Conservation (phyloP, 1,140 invertebrate species). For the Psilanteris sp. region DNA sequence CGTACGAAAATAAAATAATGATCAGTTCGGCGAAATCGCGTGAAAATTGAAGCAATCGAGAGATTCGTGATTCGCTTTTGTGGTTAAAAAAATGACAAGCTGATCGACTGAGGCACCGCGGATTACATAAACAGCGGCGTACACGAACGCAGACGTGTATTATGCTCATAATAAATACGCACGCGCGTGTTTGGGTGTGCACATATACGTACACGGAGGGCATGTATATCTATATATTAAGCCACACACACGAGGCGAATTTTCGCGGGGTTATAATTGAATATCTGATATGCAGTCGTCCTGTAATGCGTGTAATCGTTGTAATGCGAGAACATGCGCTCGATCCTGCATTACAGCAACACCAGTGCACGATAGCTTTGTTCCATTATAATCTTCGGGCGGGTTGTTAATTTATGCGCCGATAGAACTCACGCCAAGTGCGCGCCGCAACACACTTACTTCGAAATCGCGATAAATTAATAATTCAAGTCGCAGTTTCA, state of each 20-base stretch:
- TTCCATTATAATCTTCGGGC: conserved; percentile 60
- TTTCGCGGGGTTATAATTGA: conserved; percentile 47
- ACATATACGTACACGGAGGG: too few relatives aligned
- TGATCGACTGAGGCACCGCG: neutral
- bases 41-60: conserved; percentile 4
- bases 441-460: conserved; percentile 35
- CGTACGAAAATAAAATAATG: conserved; percentile 8
- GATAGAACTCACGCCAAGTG: conserved; percentile 48
- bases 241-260: conserved; percentile 10
- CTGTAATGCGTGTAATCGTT: conserved; percentile 57
- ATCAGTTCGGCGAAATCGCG: conserved; percentile 4
- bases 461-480: conserved; percentile 53
- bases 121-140: conserved; percentile 7
- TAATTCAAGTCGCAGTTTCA: conserved; percentile 46
- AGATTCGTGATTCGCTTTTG: conserved; percentile 8
- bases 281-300: conserved; percentile 50
- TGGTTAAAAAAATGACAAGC: conserved; percentile 12
- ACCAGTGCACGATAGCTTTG: conserved; percentile 50
- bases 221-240: too few relatives aligned
- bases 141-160: too few relatives aligned
- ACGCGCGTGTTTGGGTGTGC: too few relatives aligned
- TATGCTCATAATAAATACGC: too few relatives aligned
- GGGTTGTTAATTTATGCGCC: conserved; percentile 57
- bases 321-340: conserved; percentile 51
- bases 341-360: conserved; percentile 45